Evolutionary conservation across 2,888 invertebrate genomes (phyloP).

Genomic region (Orthosia cruda): DNA sequence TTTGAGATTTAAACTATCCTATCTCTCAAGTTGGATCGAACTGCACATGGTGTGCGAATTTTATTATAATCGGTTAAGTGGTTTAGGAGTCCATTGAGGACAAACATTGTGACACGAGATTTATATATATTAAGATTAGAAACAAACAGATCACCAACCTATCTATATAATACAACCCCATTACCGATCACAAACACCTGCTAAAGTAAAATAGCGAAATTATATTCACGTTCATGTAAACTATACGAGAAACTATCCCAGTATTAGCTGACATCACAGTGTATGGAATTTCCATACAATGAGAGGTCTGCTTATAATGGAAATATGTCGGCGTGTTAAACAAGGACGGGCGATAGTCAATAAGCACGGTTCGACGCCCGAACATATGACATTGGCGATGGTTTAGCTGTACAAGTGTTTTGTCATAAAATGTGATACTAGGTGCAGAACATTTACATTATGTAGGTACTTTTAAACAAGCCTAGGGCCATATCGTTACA

Average conservation of each 20-base stretch:
- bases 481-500: too few relatives aligned
- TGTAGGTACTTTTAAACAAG: too few relatives aligned
- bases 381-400: constrained; percentile 3
- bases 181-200: constrained; percentile 21
- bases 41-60: too few relatives aligned
- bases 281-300: not conserved
- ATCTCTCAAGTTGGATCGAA: too few relatives aligned
- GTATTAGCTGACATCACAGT: not conserved
- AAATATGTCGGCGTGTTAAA: not conserved
- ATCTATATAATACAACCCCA: constrained; percentile 7
- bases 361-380: constrained; percentile 18
- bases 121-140: too few relatives aligned
- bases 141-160: constrained; percentile 19
- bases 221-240: constrained; percentile 17
- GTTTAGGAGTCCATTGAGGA: too few relatives aligned
- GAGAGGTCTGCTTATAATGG: not conserved
- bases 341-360: constrained; percentile 13
- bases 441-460: not conserved
- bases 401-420: not conserved
- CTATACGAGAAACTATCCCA: not conserved
- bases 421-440: not conserved
- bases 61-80: too few relatives aligned
- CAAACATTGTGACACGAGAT: too few relatives aligned
- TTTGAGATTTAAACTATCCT: too few relatives aligned
- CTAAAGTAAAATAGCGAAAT: constrained; percentile 30